Evolutionary conservation across 2,888 invertebrate genomes (phyloP), one percentile per base, ranked within the genome.

Genomic region (Frankliniella fusca): DNA sequence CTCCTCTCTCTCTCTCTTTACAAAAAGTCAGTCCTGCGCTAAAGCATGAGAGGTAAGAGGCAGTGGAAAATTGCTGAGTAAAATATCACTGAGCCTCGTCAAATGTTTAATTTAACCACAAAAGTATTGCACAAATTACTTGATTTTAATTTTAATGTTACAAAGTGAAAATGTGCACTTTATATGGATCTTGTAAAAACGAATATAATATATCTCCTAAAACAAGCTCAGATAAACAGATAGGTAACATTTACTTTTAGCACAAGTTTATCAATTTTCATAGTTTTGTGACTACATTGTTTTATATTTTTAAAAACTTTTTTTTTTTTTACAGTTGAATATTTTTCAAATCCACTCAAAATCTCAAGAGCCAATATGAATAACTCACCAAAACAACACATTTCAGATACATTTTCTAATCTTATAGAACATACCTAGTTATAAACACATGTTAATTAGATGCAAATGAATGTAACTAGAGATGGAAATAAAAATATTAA

Each of bases 401-500:
- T 23, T 9, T 27, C 27, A 23, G 70, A 76, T 27, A 76, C 70
- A 76, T 76, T 76, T 27, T 27, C 70, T 76, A 76, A 76, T 61
- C 70, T 27, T 76, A 76, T 12, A 76, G 70, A 76, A 76, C 70
- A 76, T 76, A 76, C 27, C 70, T 76, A 76, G 70, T 76, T 76
- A 23, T 61, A 76, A 76, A 76, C 70, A 76, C 27, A 12, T 27
- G 70, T 76, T 27, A 27, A 76, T 27, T 27, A 76, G 23, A 76
- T 27, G 70, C 70, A 76, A 76, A 76, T 76, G 70, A 76, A 76
- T 76, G 70, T 76, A 76, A 76, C 70, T 76, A 76, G 70, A 76
- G 27, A 76, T 76, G 70, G 70, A 23, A 76, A 76, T 76, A 76
- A 23, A 76, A 76, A 76, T 76, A 27, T 76, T 76, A 27, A 27